phyloP scores from a whole-genome alignment of 1,140 invertebrate genomes.

The Drepana arcuata region DNA sequence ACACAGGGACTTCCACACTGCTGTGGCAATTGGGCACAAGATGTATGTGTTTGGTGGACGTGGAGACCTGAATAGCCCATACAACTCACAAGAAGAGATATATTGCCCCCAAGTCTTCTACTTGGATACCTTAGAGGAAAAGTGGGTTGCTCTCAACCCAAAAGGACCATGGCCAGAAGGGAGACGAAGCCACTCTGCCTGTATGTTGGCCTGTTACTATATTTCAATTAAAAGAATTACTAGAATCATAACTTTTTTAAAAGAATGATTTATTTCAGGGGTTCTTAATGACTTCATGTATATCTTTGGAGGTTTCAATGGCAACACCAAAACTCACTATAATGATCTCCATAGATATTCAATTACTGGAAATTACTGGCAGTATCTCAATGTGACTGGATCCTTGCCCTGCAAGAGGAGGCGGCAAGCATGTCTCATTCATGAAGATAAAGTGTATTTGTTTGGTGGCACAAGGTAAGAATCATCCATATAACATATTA shows the following conservation, averaged over 20 bases:
- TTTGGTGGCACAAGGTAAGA: conserved; percentile 89
- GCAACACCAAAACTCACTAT: conserved; percentile 80
- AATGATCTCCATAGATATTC: conserved; percentile 86
- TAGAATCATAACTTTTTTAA: conserved; percentile 5
- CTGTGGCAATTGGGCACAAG: conserved; percentile 78
- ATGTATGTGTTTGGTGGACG: conserved; percentile 93
- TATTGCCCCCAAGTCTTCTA: conserved; percentile 86
- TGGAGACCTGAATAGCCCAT: conserved; percentile 77
- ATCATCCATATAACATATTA: not conserved
- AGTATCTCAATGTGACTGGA: conserved; percentile 73
- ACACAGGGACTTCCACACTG: conserved; percentile 91
- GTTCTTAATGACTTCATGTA: conserved; percentile 83
- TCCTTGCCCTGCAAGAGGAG: conserved; percentile 78
- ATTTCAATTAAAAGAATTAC: too few relatives aligned
- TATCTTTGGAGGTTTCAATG: conserved; percentile 92
- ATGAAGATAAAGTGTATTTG: conserved; percentile 81
- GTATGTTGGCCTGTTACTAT: too few relatives aligned
- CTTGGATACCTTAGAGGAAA: conserved; percentile 79
- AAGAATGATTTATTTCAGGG: conserved; percentile 60
- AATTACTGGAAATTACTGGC: conserved; percentile 76
- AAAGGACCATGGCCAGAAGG: conserved; percentile 77
- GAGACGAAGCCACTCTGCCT: conserved; percentile 90
- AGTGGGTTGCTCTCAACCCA: conserved; percentile 76
- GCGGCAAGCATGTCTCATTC: conserved; percentile 84
- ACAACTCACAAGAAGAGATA: conserved; percentile 78